Conservation (phyloP, 2,113 vertebrate species). For the Podiceps cristatus region DNA sequence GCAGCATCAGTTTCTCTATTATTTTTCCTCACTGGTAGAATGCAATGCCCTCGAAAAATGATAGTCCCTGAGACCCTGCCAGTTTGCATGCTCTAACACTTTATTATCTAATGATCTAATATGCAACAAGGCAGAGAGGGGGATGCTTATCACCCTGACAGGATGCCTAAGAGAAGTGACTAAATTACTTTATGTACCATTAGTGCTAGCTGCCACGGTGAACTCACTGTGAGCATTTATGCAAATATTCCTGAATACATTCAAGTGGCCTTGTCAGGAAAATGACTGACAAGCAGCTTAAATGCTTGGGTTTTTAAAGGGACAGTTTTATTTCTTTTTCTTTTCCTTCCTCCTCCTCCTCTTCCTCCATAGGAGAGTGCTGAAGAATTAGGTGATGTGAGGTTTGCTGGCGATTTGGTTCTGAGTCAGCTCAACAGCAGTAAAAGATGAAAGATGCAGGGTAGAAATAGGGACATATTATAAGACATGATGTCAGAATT, state of each 20-base stretch:
- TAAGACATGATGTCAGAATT: neutral
- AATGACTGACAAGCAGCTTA: constrained; percentile 78
- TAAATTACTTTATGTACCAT: constrained; percentile 88
- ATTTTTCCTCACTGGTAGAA: constrained; percentile 64
- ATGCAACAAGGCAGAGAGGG: constrained; percentile 83
- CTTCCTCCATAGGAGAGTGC: neutral
- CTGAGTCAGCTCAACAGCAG: neutral
- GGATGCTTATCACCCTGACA: constrained; percentile 81
- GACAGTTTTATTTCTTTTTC: constrained; percentile 30
- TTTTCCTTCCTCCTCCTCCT: neutral
- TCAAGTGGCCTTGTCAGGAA: constrained; percentile 82
- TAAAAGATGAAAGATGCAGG: neutral
- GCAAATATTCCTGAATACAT: constrained; percentile 81
- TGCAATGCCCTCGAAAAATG: constrained; percentile 67
- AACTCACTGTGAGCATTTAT: constrained; percentile 83
- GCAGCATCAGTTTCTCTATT: constrained; percentile 73
- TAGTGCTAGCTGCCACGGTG: constrained; percentile 78
- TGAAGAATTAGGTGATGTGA: neutral
- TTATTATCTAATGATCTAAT: constrained; percentile 90
- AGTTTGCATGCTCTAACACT: constrained; percentile 80
- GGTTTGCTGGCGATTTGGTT: neutral
- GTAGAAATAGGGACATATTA: neutral
- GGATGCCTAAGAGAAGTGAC: constrained; percentile 82
- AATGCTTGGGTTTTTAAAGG: constrained; percentile 68
- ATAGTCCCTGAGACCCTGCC: constrained; percentile 78